phyloP scores from a whole-genome alignment of 2,797 vertebrate species.

The Megaceryle alcyon region DNA sequence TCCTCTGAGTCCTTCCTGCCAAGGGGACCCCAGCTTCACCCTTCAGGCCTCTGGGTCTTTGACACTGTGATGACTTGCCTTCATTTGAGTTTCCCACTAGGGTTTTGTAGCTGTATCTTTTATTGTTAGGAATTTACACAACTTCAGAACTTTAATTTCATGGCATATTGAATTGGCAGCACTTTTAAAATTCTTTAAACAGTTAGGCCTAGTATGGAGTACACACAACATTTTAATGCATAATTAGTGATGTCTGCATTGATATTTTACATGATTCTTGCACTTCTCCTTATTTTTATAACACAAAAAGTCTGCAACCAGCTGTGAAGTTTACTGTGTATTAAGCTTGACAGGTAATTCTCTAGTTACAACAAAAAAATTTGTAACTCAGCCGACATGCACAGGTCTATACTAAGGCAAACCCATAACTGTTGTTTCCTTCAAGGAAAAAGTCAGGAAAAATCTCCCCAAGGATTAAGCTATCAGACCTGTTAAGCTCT shows the following conservation, averaged over 20 bases:
- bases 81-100: not conserved
- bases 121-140: not conserved
- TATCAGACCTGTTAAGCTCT: not conserved
- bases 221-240: not conserved
- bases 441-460: not conserved
- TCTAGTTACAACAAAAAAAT: not conserved
- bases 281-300: not conserved
- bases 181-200: not conserved
- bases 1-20: not conserved
- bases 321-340: not conserved
- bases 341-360: not conserved
- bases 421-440: not conserved
- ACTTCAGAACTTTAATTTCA: not conserved
- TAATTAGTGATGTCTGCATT: not conserved
- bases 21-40: not conserved
- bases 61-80: not conserved
- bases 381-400: not conserved
- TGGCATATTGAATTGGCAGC: not conserved
- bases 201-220: not conserved
- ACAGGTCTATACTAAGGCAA: not conserved
- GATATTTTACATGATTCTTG: not conserved
- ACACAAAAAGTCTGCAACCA: not conserved
- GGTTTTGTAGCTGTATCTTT: not conserved
- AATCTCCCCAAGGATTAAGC: not conserved
- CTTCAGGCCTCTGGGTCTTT: not conserved